Conservation (phyloP, 2,888 invertebrate genomes). For the Drosophila planitibia region DNA sequence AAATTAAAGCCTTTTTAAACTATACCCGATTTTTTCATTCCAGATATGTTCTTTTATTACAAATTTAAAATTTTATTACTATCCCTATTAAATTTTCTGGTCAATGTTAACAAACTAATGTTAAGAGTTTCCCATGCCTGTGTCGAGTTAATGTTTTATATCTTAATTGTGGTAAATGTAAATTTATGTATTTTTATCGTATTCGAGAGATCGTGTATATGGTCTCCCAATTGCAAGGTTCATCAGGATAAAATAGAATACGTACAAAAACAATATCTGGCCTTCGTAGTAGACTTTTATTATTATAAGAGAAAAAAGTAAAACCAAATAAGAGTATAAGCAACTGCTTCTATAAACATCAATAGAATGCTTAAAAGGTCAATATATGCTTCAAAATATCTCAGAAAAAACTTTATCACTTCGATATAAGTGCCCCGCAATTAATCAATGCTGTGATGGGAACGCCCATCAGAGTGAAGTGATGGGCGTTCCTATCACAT, state of each 20-base stretch:
- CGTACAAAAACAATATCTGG: neutral
- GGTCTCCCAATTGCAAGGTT: neutral
- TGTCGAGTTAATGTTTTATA: no score
- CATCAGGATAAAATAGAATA: neutral
- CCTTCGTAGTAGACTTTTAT: neutral
- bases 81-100: neutral
- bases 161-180: neutral
- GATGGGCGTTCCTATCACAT: conserved; percentile 66
- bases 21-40: neutral
- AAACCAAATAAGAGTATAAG: neutral
- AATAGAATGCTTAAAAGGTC: neutral
- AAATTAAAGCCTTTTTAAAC: neutral
- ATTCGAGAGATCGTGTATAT: neutral
- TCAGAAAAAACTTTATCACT: neutral
- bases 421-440: conserved; percentile 21
- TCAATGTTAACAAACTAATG: neutral
- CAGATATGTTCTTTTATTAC: neutral
- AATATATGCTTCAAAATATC: neutral
- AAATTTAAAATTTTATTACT: no score
- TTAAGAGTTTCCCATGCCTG: neutral
- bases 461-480: no score
- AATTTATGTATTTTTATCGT: neutral
- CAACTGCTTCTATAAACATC: neutral
- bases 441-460: conserved; percentile 48
- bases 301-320: neutral